Conservation (phyloP, 2,888 invertebrate species). For the Drosophila neonasuta region DNA sequence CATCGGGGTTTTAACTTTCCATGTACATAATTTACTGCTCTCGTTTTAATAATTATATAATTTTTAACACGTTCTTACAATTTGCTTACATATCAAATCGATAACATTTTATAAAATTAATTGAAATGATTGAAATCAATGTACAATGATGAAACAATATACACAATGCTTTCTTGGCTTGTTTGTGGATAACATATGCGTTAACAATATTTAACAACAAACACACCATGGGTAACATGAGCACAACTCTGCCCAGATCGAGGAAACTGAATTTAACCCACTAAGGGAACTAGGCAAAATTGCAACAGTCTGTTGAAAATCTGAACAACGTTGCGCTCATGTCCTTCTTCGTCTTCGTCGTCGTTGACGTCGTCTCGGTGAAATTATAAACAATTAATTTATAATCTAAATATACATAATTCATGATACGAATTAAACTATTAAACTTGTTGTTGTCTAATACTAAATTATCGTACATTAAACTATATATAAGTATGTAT, state of each 20-base stretch:
- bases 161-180: conserved; percentile 33
- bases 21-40: conserved; percentile 51
- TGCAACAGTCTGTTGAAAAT: conserved; percentile 69
- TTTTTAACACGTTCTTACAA: conserved; percentile 54
- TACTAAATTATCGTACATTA: conserved; percentile 45
- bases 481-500: conserved; percentile 26
- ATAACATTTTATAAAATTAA: conserved; percentile 50
- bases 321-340: conserved; percentile 52
- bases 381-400: conserved; percentile 13
- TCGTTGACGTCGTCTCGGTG: conserved; percentile 1
- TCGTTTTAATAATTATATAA: conserved; percentile 41
- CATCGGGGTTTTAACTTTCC: conserved; percentile 35
- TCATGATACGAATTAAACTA: conserved; percentile 46
- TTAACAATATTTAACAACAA: conserved; percentile 38
- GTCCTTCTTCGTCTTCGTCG: conserved; percentile 1
- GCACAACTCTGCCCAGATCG: conserved; percentile 63
- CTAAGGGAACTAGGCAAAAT: conserved; percentile 82
- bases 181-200: conserved; percentile 29
- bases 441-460: conserved; percentile 32
- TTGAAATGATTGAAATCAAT: conserved; percentile 25
- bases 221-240: conserved; percentile 52
- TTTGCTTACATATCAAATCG: conserved; percentile 57
- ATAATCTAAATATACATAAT: conserved; percentile 23
- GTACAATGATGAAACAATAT: conserved; percentile 41
- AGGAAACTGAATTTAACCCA: conserved; percentile 81